phyloP scores from a whole-genome alignment of 2,797 vertebrate species.

The Crocodylus rhombifer region DNA sequence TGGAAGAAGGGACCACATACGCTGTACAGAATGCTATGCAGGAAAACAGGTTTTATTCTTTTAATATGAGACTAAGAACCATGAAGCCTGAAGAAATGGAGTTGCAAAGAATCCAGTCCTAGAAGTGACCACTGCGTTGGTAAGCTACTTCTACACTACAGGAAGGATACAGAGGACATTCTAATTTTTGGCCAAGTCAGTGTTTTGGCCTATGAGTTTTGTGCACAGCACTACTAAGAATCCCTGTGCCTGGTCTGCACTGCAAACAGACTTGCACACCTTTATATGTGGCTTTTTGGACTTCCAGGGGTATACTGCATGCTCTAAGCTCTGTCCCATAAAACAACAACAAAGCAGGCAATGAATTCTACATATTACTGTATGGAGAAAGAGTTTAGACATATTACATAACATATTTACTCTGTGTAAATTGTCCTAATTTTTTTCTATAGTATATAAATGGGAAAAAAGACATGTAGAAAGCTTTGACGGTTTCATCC shows the following conservation, averaged over 20 bases:
- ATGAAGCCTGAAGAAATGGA: not conserved
- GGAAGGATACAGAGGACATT: not conserved
- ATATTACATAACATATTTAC: not conserved
- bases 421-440: not conserved
- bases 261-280: not conserved
- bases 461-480: no score
- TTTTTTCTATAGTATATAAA: no score
- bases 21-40: constrained; percentile 59
- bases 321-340: not conserved
- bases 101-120: not conserved
- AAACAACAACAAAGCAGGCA: not conserved
- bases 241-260: not conserved
- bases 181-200: not conserved
- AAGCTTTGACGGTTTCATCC: not conserved
- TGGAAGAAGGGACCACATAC: constrained; percentile 56
- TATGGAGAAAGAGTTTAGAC: not conserved
- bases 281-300: not conserved
- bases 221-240: not conserved
- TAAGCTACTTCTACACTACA: not conserved
- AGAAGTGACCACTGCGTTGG: not conserved
- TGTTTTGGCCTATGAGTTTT: not conserved
- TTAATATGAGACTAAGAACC: constrained; percentile 53
- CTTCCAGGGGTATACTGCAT: not conserved
- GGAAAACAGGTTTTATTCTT: constrained; percentile 53
- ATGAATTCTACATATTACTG: not conserved